Conservation (phyloP, 2,797 vertebrate genomes). For the Liparis tanakae region DNA sequence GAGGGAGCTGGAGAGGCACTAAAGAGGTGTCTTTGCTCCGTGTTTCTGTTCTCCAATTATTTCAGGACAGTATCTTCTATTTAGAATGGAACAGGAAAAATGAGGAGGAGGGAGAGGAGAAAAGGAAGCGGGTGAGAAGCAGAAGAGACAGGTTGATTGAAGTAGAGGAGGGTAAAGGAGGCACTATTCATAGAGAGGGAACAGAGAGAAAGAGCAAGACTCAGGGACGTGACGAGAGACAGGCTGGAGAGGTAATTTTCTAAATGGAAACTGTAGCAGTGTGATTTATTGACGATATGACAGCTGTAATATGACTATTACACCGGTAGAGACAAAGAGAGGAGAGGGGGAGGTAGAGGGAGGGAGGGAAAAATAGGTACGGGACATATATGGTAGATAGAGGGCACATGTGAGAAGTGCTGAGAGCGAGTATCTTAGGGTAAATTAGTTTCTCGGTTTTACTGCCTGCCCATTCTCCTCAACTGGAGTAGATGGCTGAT, state of each 20-base stretch:
- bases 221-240: constrained; percentile 62
- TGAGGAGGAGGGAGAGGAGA: constrained; percentile 1
- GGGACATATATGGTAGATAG: constrained; percentile 44
- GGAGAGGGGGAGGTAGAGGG: constrained; percentile 25
- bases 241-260: constrained; percentile 79
- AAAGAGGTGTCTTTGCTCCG: constrained; percentile 19
- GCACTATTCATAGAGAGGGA: constrained; percentile 57
- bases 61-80: constrained; percentile 22
- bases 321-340: constrained; percentile 66
- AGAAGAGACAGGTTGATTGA: constrained; percentile 58
- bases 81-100: neutral
- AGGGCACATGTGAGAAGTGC: constrained; percentile 47
- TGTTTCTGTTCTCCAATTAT: constrained; percentile 9
- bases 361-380: constrained; percentile 19
- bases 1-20: constrained; percentile 20
- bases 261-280: constrained; percentile 76
- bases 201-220: constrained; percentile 36
- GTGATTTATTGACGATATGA: constrained; percentile 79
- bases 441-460: constrained; percentile 58
- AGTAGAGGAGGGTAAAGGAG: constrained; percentile 52
- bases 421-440: constrained; percentile 46
- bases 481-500: constrained; percentile 48
- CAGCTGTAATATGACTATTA: constrained; percentile 81
- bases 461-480: constrained; percentile 43
- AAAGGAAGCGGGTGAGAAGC: constrained; percentile 19